Evolutionary conservation across 2,797 vertebrate genomes (phyloP), one percentile per base, ranked within the genome.

Genomic region (Melanotaenia nigrans): DNA sequence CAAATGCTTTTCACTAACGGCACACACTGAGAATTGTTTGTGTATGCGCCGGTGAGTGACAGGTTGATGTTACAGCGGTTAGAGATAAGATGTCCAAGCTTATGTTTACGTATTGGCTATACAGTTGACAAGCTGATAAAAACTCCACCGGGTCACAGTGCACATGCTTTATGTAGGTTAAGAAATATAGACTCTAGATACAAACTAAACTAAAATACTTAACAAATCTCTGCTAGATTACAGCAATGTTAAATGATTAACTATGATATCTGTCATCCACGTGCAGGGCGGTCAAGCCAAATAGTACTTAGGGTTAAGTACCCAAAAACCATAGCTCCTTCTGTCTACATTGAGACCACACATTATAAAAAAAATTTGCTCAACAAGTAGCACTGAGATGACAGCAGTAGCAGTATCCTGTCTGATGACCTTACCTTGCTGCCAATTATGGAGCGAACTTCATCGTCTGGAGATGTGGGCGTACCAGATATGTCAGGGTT

Each of bases 401-500:
- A 69, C 70, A 58, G 1, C 36, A 54, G 2, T 35, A 33, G 56
- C 7, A 54, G 14, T 0, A 14, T 47, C 3, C 20, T 47, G 32
- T 62, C n/a, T 38, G 51, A 60, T 12, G 32, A 69, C 47, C 82
- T 63, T 95, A 99, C 98, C 97, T 99, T 99, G 87, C 95, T 97
- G 86, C 97, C 96, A 2, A 99, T 98, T 91, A 99, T 99, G 11
- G 96, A 94, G 68, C 97, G 96, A 51, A 99, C 98, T 94, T 99
- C 98, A 28, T 99, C 97, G 0, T 99, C 98, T 0, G 98, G 97
- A 0, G 98, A 99, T 0, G 97, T 98, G 61, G 98, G 98, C 0
- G 98, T 99, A 54, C 98, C 98, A 0, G 97, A 98, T 83, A 99
- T 98, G 84, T 99, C 98, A 4, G 98, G 98, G 89, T 99, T 99